A percentile compares a stretch with the other conserved stretches of the same genome.
phyloP scores from a whole-genome alignment of 2,113 vertebrate species.

The Gymnarchus niloticus region DNA sequence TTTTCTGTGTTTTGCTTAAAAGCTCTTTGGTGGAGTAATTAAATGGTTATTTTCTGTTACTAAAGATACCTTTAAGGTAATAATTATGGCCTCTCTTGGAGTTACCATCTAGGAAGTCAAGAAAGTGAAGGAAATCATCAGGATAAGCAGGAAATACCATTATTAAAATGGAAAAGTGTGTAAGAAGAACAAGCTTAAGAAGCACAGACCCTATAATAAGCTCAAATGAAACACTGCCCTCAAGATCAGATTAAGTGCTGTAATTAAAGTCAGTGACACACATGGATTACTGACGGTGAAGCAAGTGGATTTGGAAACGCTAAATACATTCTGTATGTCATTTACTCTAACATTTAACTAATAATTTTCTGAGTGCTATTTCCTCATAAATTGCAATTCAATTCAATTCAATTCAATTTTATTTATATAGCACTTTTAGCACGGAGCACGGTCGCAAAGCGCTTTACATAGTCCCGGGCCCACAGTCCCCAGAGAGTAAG shows the following conservation, averaged over 20 bases:
- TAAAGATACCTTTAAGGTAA: background rate
- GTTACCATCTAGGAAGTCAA: background rate
- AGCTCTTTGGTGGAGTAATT: background rate
- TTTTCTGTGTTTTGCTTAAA: background rate
- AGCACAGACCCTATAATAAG: background rate
- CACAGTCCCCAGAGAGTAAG: no score
- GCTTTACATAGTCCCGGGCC: no score
- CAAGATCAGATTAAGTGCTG: background rate
- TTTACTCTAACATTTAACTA: background rate
- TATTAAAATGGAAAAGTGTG: constrained; percentile 14
- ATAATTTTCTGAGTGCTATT: background rate
- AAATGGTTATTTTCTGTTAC: background rate
- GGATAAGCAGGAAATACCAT: background rate
- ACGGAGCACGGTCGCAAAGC: no score
- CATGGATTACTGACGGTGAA: background rate
- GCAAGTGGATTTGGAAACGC: background rate
- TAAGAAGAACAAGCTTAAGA: background rate
- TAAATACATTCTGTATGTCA: background rate
- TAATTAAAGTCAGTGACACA: background rate
- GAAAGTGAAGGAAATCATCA: background rate
- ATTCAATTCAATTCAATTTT: no score
- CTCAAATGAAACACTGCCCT: background rate
- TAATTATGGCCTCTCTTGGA: background rate
- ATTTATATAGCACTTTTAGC: no score
- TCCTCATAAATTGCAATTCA: background rate